Percentiles rank a stretch among this genome's conserved stretches.
Conservation (phyloP, 2,888 invertebrate species). For the Hirudinaria manillensis region DNA sequence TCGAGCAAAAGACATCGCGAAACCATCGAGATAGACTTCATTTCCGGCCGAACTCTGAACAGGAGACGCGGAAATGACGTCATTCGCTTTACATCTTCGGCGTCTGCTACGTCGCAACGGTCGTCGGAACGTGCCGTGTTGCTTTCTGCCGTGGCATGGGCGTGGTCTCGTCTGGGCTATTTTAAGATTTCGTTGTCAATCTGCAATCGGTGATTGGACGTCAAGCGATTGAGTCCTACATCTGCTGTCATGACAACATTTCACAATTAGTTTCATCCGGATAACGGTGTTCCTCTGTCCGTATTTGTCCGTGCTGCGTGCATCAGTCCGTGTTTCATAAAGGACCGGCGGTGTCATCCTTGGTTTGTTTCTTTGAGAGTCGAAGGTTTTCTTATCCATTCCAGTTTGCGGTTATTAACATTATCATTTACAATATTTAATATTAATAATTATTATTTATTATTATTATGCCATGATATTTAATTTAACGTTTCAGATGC, state of each 20-base stretch:
- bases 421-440: too few relatives aligned
- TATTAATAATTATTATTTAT: too few relatives aligned
- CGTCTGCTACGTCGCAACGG: background rate
- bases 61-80: constrained; percentile 17
- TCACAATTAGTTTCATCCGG: constrained; percentile 2
- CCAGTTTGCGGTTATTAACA: too few relatives aligned
- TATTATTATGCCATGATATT: too few relatives aligned
- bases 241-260: constrained; percentile 1
- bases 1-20: constrained; percentile 1
- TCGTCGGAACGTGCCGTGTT: background rate
- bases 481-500: too few relatives aligned
- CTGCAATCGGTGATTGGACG: constrained; percentile 5
- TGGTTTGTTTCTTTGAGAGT: too few relatives aligned
- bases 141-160: too few relatives aligned
- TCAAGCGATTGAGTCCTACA: background rate
- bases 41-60: constrained; percentile 21
- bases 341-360: too few relatives aligned
- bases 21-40: constrained; percentile 20
- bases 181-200: background rate
- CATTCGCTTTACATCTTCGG: constrained; percentile 10
- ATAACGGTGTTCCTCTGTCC: background rate
- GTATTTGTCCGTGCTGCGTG: background rate
- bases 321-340: background rate
- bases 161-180: too few relatives aligned
- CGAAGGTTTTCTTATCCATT: too few relatives aligned